phyloP scores from a whole-genome alignment of 2,113 vertebrate species.

The Chrysochloris asiatica region DNA sequence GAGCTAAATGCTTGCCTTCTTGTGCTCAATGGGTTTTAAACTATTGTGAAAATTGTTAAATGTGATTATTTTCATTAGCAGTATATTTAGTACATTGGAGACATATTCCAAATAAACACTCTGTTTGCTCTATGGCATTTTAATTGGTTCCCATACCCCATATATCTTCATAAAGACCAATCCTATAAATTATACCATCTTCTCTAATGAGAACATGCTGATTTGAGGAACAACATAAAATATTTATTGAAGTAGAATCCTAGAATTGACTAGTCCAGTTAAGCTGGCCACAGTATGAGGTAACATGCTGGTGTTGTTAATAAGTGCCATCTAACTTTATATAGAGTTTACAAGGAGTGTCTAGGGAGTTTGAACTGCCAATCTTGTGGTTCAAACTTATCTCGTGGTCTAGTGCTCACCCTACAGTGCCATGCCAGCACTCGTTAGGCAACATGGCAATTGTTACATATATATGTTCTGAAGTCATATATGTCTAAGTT shows the following conservation, averaged over 20 bases:
- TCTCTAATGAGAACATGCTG: neutral
- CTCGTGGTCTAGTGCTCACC: too few relatives aligned
- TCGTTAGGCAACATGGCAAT: too few relatives aligned
- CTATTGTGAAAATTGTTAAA: slow-evolving; percentile 75
- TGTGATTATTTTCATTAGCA: slow-evolving; percentile 78
- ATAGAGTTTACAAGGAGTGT: too few relatives aligned
- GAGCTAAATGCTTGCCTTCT: slow-evolving; percentile 76
- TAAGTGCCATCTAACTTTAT: too few relatives aligned
- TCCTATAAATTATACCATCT: slow-evolving; percentile 46
- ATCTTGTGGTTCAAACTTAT: too few relatives aligned
- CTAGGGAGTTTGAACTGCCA: too few relatives aligned
- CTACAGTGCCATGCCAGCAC: neutral
- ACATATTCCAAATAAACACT: slow-evolving; percentile 80
- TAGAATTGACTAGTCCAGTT: neutral
- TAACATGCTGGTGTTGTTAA: too few relatives aligned
- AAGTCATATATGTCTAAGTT: neutral
- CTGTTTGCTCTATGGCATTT: slow-evolving; percentile 67
- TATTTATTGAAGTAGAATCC: neutral
- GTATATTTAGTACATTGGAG: slow-evolving; percentile 73
- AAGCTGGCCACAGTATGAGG: neutral
- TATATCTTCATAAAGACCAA: slow-evolving; percentile 38
- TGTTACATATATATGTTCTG: neutral
- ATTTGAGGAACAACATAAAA: neutral
- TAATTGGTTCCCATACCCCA: slow-evolving; percentile 71
- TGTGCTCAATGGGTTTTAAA: slow-evolving; percentile 80